Evolutionary conservation across 2,797 vertebrate genomes (phyloP), one percentile per base, ranked within the genome.

Genomic region (Eospalax fontanierii): DNA sequence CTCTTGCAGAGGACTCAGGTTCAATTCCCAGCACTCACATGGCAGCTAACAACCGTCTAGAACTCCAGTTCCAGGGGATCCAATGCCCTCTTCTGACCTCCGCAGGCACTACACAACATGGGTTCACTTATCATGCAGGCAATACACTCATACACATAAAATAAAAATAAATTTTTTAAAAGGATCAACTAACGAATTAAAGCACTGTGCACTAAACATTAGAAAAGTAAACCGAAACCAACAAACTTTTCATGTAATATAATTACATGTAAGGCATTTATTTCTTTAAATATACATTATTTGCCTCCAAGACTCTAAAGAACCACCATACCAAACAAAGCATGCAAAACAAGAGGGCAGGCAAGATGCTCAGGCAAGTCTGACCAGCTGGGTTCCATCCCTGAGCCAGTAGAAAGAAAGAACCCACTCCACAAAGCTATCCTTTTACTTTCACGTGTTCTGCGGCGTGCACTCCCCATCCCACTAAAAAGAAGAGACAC

Each of bases 211-310:
- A 43, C 6, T 90, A 28, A 82, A 21, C 82, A 54, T 73, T 63
- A 43, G 30, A 50, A 92, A 95, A 95, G 38, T 46, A 90, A 81
- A 76, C 46, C 65, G 54, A 89, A 79, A 87, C 88, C 5, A 92
- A 46, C 24, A 22, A 85, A 83, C 50, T 93, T 92, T 82, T 35
- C 59, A 6, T 71, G 12, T 66, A 89, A 88, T 71, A 16, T 66
- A 89, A 88, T 85, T 70, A 22, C 35, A 89, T 71, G 40, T 87
- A 84, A 90, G 76, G 7, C 40, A 86, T 87, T 93, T 96, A 95
- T 95, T 35, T 24, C 33, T 90, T 93, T 74, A 95, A 95, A 83
- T 76, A 87, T 4, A 89, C 30, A 81, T 33, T 70, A 70, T 28
- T 70, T 85, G 66, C 16, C 70, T 59, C 16, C 19, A 30, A 73